Conservation (phyloP, 1,140 invertebrate species). For the Trichonephila inaurata region DNA sequence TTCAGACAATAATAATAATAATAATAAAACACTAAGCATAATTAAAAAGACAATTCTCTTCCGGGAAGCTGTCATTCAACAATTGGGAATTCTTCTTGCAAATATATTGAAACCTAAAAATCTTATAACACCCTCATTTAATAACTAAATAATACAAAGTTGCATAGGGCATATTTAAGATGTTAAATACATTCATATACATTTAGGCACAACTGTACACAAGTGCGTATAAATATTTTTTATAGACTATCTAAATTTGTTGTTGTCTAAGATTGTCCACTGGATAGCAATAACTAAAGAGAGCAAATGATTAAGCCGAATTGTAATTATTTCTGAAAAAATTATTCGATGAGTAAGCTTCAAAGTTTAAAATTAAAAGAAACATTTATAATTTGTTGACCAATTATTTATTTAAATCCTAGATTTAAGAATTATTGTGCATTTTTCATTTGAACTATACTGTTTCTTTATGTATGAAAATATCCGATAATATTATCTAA, state of each 20-base stretch:
- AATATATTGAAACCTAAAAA: not conserved
- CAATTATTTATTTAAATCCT: too few relatives aligned
- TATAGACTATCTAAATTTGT: not conserved
- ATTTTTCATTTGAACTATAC: too few relatives aligned
- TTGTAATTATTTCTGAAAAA: not conserved
- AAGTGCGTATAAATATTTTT: not conserved
- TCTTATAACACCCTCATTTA: not conserved
- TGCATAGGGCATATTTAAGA: too few relatives aligned
- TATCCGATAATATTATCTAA: too few relatives aligned
- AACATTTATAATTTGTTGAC: too few relatives aligned
- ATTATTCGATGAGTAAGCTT: not conserved
- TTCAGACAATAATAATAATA: too few relatives aligned
- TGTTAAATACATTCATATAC: constrained; percentile 10
- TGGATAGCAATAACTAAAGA: not conserved
- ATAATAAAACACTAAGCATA: too few relatives aligned
- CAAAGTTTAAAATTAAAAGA: not conserved
- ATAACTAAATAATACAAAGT: not conserved
- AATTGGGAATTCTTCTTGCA: not conserved
- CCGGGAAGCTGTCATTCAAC: not conserved
- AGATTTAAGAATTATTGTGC: too few relatives aligned
- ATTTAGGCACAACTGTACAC: constrained; percentile 35
- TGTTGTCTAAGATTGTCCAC: constrained; percentile 13
- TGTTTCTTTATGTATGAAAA: too few relatives aligned
- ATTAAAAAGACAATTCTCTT: too few relatives aligned
- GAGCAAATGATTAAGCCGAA: not conserved